Base-by-base conservation (phyloP, 2,888 invertebrate genomes). In the Orthosia gothica region DNA sequence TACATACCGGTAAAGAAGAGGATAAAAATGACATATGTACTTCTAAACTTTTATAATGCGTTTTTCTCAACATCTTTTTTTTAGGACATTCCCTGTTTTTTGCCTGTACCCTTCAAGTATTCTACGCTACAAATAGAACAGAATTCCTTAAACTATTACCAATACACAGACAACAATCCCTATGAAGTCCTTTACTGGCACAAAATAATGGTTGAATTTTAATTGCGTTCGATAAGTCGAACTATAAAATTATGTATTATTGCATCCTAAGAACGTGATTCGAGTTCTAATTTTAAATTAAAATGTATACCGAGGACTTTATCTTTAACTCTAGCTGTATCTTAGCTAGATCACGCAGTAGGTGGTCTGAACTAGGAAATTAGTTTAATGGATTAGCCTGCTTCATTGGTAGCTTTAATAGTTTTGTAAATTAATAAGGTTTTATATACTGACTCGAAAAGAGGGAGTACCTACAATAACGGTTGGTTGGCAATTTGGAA, bases 181-280 rank as follows among this genome's bases (percentile, higher is more conserved):
- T 54, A 20, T 32, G 32, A 77, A 61, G 40, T 55, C 15, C 67
- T 49, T 49, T 49, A 63, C 2, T 1, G 57, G 18, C 23, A 62
- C 45, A 59, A 63, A 49, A 54, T 61, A 61, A 59, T 61, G 40
- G 61, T 52, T 67, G 23, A 64, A 62, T 69, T n/a, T 45, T 57
- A 66, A 80, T 74, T 64, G 66, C 63, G 52, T 63, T 63, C 20
- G 40, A 59, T 63, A n/a, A 15, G 47, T 32, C 52, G 15, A 0
- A 13, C 40, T 47, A 58, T 62, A 69, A 55, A 62, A 55, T 61
- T 50, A 50, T 83, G 66, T 67, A 61, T 54, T 59, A 79, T 65
- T 65, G 55, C 64, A 58, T 71, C 20, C 49, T 52, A 49, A 15
- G 67, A 20, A 84, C 84, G 70, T 81, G 81, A 49, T 61, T 13